phyloP scores from a whole-genome alignment of 1,140 invertebrate species.

The Cherax quadricarinatus region DNA sequence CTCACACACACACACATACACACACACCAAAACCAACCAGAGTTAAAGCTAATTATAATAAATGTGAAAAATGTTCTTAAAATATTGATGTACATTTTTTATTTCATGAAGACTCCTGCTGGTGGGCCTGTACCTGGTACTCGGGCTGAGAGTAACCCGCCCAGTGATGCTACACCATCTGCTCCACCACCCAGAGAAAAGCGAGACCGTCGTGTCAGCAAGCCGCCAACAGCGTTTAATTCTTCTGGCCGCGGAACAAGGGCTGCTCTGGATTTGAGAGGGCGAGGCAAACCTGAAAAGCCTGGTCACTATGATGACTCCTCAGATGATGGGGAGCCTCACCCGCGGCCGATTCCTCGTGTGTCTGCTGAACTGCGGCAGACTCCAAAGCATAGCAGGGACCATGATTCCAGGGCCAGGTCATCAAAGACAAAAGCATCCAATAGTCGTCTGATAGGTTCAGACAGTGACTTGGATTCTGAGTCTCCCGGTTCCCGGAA shows the following conservation, averaged over 20 bases:
- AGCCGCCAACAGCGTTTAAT: background rate
- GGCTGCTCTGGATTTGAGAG: background rate
- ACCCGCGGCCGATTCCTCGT: conserved; percentile 28
- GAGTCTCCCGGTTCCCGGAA: conserved; percentile 27
- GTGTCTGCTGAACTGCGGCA: background rate
- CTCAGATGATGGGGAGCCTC: conserved; percentile 40
- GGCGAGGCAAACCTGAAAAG: conserved; percentile 31
- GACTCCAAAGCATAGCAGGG: conserved; percentile 18
- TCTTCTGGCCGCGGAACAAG: background rate
- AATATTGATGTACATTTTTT: background rate
- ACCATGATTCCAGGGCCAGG: background rate
- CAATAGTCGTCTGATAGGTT: background rate
- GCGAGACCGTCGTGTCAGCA: background rate
- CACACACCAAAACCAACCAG: too few relatives aligned
- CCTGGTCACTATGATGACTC: conserved; percentile 36
- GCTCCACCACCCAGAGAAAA: conserved; percentile 6
- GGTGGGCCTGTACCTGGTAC: background rate
- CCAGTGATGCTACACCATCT: background rate
- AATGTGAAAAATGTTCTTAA: too few relatives aligned
- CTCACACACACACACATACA: too few relatives aligned
- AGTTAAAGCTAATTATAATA: too few relatives aligned
- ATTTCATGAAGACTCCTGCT: background rate
- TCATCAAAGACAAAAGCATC: conserved; percentile 18
- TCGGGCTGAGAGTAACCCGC: background rate
- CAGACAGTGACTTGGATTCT: conserved; percentile 46